Evolutionary conservation across 37 sponge, comb jelly and placozoan genomes (phyloP).

Genomic region (Halichondria panicea): DNA sequence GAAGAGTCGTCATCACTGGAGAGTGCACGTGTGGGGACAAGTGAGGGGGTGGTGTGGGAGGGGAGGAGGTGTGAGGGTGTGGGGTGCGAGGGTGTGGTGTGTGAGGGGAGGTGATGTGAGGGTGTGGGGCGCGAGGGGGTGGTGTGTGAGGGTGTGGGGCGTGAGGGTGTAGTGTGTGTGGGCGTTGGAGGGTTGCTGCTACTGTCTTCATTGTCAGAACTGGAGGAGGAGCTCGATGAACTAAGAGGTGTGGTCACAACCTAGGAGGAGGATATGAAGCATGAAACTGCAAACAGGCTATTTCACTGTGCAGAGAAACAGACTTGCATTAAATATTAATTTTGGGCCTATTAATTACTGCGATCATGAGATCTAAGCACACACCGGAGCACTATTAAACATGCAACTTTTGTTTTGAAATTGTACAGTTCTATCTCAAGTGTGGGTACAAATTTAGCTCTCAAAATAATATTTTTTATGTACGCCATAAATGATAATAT

Average conservation of each 20-base stretch:
- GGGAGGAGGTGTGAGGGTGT: not conserved
- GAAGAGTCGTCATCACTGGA: conserved; percentile 6
- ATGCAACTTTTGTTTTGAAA: too few species aligned
- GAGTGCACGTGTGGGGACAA: not conserved
- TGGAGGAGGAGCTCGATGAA: conserved; percentile 22
- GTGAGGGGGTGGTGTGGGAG: conserved; percentile 12
- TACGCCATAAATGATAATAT: not conserved
- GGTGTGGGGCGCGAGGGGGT: not conserved
- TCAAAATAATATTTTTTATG: not conserved
- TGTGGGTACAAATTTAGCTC: not conserved
- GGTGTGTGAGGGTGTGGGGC: not conserved
- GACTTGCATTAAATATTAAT: too few species aligned
- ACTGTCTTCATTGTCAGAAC: conserved; percentile 16
- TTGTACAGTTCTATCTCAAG: too few species aligned
- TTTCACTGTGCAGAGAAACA: too few species aligned
- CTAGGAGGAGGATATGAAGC: too few species aligned
- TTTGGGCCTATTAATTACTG: not conserved
- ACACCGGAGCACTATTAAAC: too few species aligned
- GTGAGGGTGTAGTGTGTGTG: conserved; percentile 1
- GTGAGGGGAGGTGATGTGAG: not conserved
- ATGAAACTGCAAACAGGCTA: too few species aligned
- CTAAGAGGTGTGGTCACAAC: too few species aligned
- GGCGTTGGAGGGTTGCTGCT: not conserved
- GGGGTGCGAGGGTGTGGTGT: not conserved
- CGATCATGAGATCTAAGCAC: too few species aligned